These are phyloP conservation scores for Umimayanthus chanpuru DNA, from an alignment of 92 coral and sea anemone species.

Conservation along the genomic window DNA sequence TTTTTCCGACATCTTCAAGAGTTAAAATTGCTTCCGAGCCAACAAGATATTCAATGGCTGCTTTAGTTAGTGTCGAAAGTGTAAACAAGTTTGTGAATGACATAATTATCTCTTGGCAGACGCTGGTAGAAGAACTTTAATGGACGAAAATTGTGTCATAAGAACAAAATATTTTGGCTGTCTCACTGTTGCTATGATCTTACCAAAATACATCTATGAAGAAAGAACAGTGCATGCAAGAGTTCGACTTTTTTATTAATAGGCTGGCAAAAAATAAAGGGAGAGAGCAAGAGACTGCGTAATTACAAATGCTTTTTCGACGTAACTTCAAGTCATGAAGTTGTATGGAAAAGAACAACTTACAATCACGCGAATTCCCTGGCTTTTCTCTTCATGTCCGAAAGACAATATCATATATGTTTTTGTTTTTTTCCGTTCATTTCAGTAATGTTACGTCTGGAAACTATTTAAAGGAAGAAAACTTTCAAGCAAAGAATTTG, in stretches of 20 bases:
- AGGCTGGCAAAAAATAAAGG: neutral
- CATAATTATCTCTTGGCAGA: no score
- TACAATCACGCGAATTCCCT: no score
- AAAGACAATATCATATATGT: neutral
- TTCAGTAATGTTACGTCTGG: neutral
- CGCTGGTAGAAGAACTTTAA: neutral
- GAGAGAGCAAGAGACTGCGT: neutral
- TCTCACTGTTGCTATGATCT: neutral
- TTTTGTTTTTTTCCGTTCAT: neutral
- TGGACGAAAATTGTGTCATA: neutral
- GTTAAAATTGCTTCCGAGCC: neutral
- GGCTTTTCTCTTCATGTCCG: neutral
- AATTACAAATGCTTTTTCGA: no score
- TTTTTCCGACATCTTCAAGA: neutral
- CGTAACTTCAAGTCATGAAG: neutral
- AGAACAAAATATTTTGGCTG: neutral
- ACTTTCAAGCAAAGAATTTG: neutral
- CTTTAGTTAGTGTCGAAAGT: neutral
- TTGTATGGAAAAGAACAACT: neutral
- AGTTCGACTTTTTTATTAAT: neutral
- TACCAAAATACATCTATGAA: no score
- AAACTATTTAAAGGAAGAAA: neutral
- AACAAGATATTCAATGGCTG: neutral
- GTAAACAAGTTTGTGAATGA: neutral
- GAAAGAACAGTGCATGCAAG: no score